Base-by-base conservation (phyloP, 1,140 invertebrate species). In the Bombus cullumanus region DNA sequence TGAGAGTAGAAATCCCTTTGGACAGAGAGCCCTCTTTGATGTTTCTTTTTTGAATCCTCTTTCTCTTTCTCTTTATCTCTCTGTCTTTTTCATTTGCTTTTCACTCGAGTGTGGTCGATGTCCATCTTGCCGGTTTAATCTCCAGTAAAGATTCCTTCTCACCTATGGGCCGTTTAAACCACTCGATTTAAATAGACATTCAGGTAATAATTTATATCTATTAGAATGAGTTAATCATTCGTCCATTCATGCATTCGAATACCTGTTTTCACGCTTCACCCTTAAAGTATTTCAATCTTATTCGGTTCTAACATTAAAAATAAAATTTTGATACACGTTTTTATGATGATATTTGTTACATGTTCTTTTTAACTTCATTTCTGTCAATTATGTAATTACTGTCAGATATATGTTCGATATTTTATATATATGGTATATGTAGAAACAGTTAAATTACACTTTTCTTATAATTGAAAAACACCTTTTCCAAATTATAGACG, bases 51-150 rank as follows among this genome's bases (percentile, higher is more conserved):
- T 73, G 12, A 2, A 28, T 22, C 39, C 41, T 53, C 66, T 53
- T 72, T 64, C 53, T 41, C 59, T 34, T 71, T 69, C 76, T 31
- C 43, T 39, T 53, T 62, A 74, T n/a, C 53, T 28, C 72, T 74
- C 22, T 34, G 28, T 41, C 22, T 28, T 76, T 59, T 47, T 31
- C 41, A 31, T 47, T 82, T 47, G 53, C 73, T 82, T 37, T 43
- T 68, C 57, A 28, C 31, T 31, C 13, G 25, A 76, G 43, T 41
- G 18, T 47, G 59, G 69, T 68, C 66, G 68, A 57, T 81, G 86
- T 89, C 78, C 88, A 84, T 88, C 86, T 88, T 80, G 82, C 53
- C 75, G 64, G 88, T 89, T 89, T 77, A 79, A 79, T 86, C 80
- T 88, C 64, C 66, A 39, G 57, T 53, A 47, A 77, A 66, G 77